Evolutionary conservation across 2,113 vertebrate species (phyloP).

Genomic region (Nipponia nippon): DNA sequence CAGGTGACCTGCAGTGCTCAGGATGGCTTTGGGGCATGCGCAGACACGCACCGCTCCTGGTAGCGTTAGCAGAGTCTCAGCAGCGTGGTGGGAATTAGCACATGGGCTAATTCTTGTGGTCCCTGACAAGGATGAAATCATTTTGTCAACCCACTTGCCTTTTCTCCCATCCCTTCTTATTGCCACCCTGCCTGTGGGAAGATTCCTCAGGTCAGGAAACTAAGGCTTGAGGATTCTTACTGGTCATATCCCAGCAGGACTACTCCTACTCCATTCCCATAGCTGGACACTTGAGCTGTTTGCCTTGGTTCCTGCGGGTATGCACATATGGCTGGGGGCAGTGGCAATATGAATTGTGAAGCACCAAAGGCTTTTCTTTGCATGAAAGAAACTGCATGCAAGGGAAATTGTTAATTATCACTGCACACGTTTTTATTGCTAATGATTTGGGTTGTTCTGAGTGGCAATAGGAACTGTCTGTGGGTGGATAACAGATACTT

Average conservation of each 20-base stretch:
- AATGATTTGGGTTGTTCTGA: conserved; percentile 12
- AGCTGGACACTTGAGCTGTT: neutral
- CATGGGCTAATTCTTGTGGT: neutral
- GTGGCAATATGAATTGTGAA: neutral
- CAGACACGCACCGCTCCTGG: neutral
- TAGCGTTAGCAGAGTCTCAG: neutral
- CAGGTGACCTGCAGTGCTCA: neutral
- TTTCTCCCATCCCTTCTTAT: neutral
- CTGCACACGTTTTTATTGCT: neutral
- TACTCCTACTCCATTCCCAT: neutral
- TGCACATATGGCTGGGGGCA: neutral
- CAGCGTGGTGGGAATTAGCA: neutral
- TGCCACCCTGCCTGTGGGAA: neutral
- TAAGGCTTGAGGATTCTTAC: neutral
- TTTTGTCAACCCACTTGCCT: neutral
- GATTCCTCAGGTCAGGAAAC: neutral
- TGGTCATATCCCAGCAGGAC: neutral
- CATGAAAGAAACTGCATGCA: neutral
- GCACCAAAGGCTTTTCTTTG: neutral
- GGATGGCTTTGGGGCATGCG: neutral
- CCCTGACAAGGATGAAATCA: neutral
- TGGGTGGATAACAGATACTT: conserved; percentile 15
- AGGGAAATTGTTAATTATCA: neutral
- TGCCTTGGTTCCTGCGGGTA: neutral
- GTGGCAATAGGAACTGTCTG: conserved; percentile 23